Evolutionary conservation across 2,888 invertebrate species (phyloP).

Genomic region (Hypolimnas misippus): DNA sequence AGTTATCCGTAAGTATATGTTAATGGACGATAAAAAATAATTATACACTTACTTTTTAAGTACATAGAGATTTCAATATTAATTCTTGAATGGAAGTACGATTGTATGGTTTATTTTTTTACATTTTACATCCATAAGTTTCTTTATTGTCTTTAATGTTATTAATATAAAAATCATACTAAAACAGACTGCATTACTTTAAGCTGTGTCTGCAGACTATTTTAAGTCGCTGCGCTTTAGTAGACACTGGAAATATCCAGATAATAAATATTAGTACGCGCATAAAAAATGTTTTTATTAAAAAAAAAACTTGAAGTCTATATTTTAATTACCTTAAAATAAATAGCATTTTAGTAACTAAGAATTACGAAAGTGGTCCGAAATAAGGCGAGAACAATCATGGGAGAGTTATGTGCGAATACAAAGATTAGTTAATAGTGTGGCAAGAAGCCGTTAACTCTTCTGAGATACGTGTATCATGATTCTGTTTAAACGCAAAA

Average conservation of each 20-base stretch:
- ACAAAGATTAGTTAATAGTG: conserved; percentile 49
- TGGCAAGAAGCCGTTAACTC: conserved; percentile 48
- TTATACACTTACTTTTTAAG: not conserved
- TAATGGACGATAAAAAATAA: conserved; percentile 5
- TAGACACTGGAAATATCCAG: too few species aligned
- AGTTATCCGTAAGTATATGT: conserved; percentile 11
- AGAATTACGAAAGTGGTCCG: conserved; percentile 52
- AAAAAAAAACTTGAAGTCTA: not conserved
- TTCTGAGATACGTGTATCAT: conserved; percentile 18
- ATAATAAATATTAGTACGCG: too few species aligned
- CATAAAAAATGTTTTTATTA: too few species aligned
- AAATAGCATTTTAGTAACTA: conserved; percentile 42
- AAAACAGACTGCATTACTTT: too few species aligned
- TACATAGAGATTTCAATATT: not conserved
- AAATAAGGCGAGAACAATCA: conserved; percentile 63
- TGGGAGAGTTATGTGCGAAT: conserved; percentile 55
- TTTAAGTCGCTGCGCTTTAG: too few species aligned
- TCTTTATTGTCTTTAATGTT: too few species aligned
- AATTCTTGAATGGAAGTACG: too few species aligned
- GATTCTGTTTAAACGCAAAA: not conserved
- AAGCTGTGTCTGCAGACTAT: too few species aligned
- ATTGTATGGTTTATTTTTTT: too few species aligned
- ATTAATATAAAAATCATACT: too few species aligned
- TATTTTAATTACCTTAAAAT: conserved; percentile 24
- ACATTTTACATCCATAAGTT: too few species aligned